Evolutionary conservation across 37 sponge, comb jelly and placozoan species (phyloP).

Genomic region (Eunapius fragilis): DNA sequence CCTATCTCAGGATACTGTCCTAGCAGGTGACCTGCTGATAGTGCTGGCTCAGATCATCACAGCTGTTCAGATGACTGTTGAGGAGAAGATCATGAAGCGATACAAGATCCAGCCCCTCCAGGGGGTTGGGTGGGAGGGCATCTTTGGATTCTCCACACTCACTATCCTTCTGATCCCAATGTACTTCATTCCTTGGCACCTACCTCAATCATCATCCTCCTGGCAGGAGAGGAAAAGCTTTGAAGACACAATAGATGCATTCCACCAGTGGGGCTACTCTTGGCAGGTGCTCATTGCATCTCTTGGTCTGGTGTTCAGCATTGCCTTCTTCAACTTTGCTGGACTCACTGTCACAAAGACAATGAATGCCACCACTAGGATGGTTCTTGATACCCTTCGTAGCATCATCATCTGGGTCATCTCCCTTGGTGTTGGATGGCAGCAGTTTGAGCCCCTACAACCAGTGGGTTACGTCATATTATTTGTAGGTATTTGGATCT

Average conservation of each 20-base stretch:
- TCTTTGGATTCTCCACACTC: conserved; percentile 85
- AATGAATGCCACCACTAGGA: conserved; percentile 93
- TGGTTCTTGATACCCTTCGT: conserved; percentile 92
- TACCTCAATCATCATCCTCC: conserved; percentile 65
- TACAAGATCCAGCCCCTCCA: conserved; percentile 89
- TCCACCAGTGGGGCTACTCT: conserved; percentile 53
- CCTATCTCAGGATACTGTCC: conserved; percentile 10
- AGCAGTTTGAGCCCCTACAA: conserved; percentile 80
- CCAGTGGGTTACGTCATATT: conserved; percentile 88
- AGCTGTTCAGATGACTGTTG: conserved; percentile 87
- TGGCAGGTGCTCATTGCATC: conserved; percentile 60
- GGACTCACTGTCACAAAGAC: conserved; percentile 91
- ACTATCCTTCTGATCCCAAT: conserved; percentile 81
- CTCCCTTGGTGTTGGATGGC: conserved; percentile 84
- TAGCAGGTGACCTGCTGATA: conserved; percentile 92
- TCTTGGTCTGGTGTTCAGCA: conserved; percentile 87
- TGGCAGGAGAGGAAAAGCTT: conserved; percentile 78
- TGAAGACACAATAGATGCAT: conserved; percentile 91
- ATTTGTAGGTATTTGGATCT: conserved; percentile 88
- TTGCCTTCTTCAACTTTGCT: conserved; percentile 97
- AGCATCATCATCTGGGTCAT: conserved; percentile 94
- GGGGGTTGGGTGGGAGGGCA: conserved; percentile 97
- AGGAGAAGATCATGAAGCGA: conserved; percentile 90
- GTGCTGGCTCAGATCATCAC: conserved; percentile 88
- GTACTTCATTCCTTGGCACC: conserved; percentile 96